phyloP scores from a whole-genome alignment of 1,140 invertebrate genomes.

The Lepidurus arcticus region DNA sequence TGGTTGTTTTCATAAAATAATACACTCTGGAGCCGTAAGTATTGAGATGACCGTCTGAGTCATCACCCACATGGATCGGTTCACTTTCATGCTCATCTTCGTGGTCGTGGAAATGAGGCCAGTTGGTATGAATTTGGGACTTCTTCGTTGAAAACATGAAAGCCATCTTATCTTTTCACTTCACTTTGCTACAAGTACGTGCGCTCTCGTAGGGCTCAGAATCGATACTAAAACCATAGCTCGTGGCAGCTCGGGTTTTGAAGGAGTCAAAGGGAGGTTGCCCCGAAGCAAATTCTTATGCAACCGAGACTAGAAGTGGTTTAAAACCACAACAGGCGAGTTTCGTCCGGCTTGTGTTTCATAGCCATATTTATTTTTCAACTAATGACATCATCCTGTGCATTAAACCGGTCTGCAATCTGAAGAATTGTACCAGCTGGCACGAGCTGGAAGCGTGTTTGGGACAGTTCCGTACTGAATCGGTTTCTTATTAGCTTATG shows the following conservation, averaged over 20 bases:
- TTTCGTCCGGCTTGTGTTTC: background rate
- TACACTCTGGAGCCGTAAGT: background rate
- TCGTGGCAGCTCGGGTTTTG: background rate
- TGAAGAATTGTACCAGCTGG: background rate
- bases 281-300: background rate
- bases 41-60: conserved; percentile 1
- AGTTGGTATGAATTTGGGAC: conserved; percentile 14
- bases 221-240: background rate
- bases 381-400: background rate
- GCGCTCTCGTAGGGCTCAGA: background rate
- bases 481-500: background rate
- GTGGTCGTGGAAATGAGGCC: background rate
- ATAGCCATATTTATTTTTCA: background rate
- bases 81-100: background rate
- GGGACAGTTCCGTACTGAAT: background rate
- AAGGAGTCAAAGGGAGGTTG: background rate
- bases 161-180: background rate
- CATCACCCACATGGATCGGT: background rate
- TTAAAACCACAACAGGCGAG: background rate
- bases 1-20: background rate
- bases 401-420: background rate
- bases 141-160: background rate
- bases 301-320: background rate
- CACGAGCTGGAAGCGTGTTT: background rate
- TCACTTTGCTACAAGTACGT: background rate